Base-by-base conservation (phyloP, 2,113 vertebrate genomes). In the Stigmatopora argus region DNA sequence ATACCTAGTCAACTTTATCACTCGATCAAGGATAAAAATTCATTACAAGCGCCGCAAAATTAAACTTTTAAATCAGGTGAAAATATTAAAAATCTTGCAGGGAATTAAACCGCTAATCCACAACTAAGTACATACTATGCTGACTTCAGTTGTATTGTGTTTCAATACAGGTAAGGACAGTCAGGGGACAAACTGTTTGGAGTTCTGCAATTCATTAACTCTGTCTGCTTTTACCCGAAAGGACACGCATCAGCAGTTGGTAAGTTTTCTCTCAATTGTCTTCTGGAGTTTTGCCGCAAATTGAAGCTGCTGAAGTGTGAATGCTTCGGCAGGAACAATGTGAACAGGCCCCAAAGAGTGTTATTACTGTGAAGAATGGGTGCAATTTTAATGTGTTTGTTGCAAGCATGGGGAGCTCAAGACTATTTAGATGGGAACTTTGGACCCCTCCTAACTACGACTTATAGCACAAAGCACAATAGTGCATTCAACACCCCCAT, bases 311-410 rank as follows among this genome's bases (percentile, higher is more conserved):
- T n/a, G 53, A 31, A 15, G 53, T 31, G 59, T 12, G 38, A 41
- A 60, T 57, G 65, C 64, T 75, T 72, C 52, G 55, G 60, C 19
- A 1, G 2, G 55, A 65, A 67, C 38, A 56, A 44, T 69, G 59
- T 53, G 48, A 48, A 64, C 19, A 3, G 61, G 57, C 45, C 69
- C 38, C 53, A 2, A 21, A 26, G 66, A 76, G 77, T 65, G 63
- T 73, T 73, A 81, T 78, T 81, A 78, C 66, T 69, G 73, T 70
- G 64, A 86, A 69, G 58, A 66, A 68, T 38, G 19, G 55, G 58
- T 70, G 60, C 49, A 69, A 15, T 26, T 78, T 81, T 74, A 79
- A 84, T 67, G 66, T 73, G 67, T 55, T 66, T 8, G 21, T 44
- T 49, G 63, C 6, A 44, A 72, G 64, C 49, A 23, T 46, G 45